phyloP scores from a whole-genome alignment of 2,888 invertebrate genomes.

The Ophion ellenae region DNA sequence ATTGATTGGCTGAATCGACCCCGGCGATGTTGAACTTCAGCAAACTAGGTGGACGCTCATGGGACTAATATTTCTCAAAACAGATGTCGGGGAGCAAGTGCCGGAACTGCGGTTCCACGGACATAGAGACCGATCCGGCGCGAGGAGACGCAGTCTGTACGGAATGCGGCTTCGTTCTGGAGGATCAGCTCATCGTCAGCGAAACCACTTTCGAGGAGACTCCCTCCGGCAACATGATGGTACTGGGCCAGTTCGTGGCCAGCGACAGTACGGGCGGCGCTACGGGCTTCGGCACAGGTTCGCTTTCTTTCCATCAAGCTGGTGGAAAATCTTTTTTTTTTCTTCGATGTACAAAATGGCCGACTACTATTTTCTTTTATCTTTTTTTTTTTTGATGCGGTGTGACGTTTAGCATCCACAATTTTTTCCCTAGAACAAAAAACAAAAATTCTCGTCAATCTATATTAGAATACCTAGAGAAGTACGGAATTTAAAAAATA shows the following conservation, averaged over 20 bases:
- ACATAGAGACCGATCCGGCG: constrained; percentile 97
- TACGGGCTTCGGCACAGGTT: constrained; percentile 91
- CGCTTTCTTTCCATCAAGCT: constrained; percentile 63
- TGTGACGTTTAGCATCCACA: no score
- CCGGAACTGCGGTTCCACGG: constrained; percentile 94
- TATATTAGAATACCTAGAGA: no score
- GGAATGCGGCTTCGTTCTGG: constrained; percentile 97
- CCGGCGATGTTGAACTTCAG: no score
- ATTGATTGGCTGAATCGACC: no score
- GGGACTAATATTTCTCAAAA: not conserved
- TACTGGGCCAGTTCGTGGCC: constrained; percentile 97
- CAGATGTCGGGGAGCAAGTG: constrained; percentile 90
- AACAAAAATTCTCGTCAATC: no score
- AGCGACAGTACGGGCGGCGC: constrained; percentile 94
- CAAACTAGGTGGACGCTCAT: not conserved
- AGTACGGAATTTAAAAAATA: no score
- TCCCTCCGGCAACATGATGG: constrained; percentile 93
- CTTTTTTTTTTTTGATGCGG: no score
- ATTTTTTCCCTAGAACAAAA: no score
- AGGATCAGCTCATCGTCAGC: constrained; percentile 97
- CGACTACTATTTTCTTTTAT: no score
- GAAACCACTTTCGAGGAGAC: constrained; percentile 98
- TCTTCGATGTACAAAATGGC: no score
- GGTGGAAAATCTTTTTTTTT: no score
- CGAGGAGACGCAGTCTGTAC: constrained; percentile 98